These are phyloP conservation scores for Pteromalus puparum DNA, from an alignment of 1,140 invertebrate genomes.

Conservation along the genomic window DNA sequence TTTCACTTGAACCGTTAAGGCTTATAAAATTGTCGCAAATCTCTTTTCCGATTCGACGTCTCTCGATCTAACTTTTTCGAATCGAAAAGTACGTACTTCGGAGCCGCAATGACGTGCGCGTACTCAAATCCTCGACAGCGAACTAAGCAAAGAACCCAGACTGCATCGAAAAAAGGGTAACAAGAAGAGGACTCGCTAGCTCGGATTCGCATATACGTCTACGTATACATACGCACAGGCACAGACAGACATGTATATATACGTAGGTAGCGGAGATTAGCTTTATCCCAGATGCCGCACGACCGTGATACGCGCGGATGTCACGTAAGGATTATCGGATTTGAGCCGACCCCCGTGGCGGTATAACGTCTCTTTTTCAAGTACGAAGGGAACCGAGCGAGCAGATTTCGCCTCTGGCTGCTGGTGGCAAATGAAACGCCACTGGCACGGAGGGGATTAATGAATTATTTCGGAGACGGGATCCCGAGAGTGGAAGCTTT, in stretches of 20 bases:
- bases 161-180: not conserved
- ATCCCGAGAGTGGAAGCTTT: not conserved
- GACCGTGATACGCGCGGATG: constrained; percentile 33
- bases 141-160: not conserved
- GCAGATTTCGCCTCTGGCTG: constrained; percentile 59
- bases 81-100: too few relatives aligned
- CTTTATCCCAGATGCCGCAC: constrained; percentile 40
- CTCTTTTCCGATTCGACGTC: too few relatives aligned
- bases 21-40: too few relatives aligned
- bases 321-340: constrained; percentile 50
- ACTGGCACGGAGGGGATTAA: constrained; percentile 27
- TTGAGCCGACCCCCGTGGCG: constrained; percentile 9
- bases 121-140: not conserved
- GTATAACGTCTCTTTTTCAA: constrained; percentile 28
- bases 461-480: constrained; percentile 45
- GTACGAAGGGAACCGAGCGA: constrained; percentile 38
- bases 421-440: constrained; percentile 18
- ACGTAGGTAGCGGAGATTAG: constrained; percentile 35
- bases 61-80: too few relatives aligned
- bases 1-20: too few relatives aligned
- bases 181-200: not conserved
- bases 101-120: too few relatives aligned
- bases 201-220: not conserved
- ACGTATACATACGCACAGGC: not conserved
- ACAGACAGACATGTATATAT: not conserved